Conservation (phyloP, 2,113 vertebrate species). For the Lontra canadensis region DNA sequence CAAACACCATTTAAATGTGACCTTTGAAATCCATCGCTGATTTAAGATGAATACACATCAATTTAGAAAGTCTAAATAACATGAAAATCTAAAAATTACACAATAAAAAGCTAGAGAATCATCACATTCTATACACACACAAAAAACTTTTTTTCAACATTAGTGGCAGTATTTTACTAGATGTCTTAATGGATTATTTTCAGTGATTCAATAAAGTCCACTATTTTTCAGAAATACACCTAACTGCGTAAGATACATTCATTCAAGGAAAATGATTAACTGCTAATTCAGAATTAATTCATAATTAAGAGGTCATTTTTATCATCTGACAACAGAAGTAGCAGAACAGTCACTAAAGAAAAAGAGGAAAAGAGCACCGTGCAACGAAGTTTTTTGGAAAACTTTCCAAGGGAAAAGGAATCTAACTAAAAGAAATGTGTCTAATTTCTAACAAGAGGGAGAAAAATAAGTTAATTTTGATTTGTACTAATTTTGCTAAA, state of each 20-base stretch:
- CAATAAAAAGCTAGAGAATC: constrained; percentile 3
- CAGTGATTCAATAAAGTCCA: constrained; percentile 28
- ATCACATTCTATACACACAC: constrained; percentile 6
- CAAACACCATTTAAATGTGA: neutral
- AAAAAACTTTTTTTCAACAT: neutral
- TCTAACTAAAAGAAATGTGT: neutral
- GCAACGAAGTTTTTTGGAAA: neutral
- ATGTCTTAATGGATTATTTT: constrained; percentile 28
- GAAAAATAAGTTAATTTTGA: constrained; percentile 32
- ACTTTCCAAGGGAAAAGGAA: neutral
- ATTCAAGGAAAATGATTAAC: neutral
- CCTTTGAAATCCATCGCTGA: neutral
- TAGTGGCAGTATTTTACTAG: neutral
- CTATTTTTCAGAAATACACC: neutral
- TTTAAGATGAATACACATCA: neutral
- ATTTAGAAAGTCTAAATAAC: constrained; percentile 39
- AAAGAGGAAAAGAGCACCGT: neutral
- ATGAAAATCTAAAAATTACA: constrained; percentile 49
- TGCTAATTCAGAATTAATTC: neutral
- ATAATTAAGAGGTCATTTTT: neutral
- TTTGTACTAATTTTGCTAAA: neutral
- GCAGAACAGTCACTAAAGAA: neutral
- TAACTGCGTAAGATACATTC: neutral
- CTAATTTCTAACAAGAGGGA: neutral
- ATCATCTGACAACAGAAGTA: neutral